A percentile compares a stretch with the other conserved stretches of the same genome.
Evolutionary conservation across 2,797 vertebrate genomes (phyloP).

Genomic region (Falco cherrug): DNA sequence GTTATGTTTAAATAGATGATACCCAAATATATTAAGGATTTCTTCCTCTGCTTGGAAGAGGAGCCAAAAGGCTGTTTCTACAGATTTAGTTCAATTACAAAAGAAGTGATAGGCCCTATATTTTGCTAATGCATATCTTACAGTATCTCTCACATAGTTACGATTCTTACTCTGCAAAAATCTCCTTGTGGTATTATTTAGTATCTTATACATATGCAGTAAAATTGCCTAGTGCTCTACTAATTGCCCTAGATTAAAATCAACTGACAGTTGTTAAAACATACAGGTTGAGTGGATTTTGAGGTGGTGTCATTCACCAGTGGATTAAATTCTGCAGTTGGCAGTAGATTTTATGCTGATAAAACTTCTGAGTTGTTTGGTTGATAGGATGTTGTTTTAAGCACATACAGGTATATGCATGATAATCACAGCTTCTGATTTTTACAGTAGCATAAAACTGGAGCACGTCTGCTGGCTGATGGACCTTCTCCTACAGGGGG

Average conservation of each 20-base stretch:
- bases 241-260: background rate
- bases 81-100: background rate
- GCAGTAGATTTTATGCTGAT: background rate
- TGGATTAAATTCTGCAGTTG: background rate
- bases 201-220: background rate
- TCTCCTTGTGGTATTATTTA: background rate
- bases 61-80: background rate
- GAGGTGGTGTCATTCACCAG: background rate
- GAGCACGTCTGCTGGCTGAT: background rate
- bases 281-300: background rate
- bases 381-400: background rate
- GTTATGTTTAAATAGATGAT: background rate
- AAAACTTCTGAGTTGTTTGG: background rate
- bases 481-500: background rate
- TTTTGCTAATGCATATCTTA: background rate
- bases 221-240: background rate
- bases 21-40: background rate
- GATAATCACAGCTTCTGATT: background rate
- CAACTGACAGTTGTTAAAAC: background rate
- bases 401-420: background rate
- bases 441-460: background rate
- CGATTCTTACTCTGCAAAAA: background rate
- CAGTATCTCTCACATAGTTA: background rate
- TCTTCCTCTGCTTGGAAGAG: background rate
- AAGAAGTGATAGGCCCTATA: background rate